Percentiles rank a stretch among this genome's conserved stretches.
Evolutionary conservation across 1,140 invertebrate species (phyloP).

Genomic region (Littorina saxatilis): DNA sequence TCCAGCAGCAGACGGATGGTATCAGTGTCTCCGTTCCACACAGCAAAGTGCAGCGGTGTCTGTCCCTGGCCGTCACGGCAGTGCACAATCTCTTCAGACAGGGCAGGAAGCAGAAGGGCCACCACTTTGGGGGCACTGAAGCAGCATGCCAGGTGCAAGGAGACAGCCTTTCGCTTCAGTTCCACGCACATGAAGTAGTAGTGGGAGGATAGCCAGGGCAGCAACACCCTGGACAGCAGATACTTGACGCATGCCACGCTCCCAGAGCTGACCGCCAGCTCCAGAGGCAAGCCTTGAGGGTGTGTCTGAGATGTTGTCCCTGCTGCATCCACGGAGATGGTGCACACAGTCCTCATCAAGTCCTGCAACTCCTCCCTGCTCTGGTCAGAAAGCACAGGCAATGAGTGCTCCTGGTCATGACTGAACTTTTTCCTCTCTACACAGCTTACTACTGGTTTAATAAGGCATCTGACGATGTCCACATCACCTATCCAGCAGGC

Average conservation of each 20-base stretch:
- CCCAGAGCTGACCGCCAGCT: background rate
- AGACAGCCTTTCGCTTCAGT: background rate
- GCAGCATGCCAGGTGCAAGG: conserved; percentile 8
- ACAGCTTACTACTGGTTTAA: background rate
- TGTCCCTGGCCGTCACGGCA: conserved; percentile 3
- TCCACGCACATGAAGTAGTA: background rate
- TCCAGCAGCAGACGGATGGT: conserved; percentile 22
- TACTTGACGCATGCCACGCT: background rate
- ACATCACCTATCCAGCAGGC: background rate
- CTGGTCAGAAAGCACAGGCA: background rate
- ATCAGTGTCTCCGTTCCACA: conserved; percentile 26
- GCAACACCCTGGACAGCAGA: background rate
- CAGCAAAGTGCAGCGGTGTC: conserved; percentile 13
- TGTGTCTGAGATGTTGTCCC: background rate
- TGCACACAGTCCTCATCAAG: background rate
- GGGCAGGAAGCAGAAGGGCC: background rate
- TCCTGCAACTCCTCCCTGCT: background rate
- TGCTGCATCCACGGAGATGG: background rate
- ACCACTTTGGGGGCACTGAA: conserved; percentile 8
- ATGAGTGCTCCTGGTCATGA: background rate
- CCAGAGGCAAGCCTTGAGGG: background rate
- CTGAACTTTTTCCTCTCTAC: background rate
- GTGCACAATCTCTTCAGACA: background rate
- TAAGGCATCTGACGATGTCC: background rate
- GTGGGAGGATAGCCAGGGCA: background rate